Percentiles rank a stretch among this genome's conserved stretches.
These are phyloP conservation scores for Tenthredo notha DNA, from an alignment of 2,888 invertebrate species.

Conservation along the genomic window DNA sequence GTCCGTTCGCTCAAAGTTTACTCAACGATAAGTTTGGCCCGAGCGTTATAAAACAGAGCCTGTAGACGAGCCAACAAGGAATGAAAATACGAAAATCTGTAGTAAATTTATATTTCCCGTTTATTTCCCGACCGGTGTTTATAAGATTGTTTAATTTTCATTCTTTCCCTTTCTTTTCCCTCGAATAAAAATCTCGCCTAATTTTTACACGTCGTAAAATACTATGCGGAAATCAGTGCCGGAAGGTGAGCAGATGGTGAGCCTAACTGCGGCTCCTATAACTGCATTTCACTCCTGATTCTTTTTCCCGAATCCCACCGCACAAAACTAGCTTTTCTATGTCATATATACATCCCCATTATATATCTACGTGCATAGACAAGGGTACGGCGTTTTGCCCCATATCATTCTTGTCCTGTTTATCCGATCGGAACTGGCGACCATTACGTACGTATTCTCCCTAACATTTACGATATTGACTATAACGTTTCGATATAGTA, in stretches of 20 bases:
- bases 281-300: not conserved
- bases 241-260: slow-evolving; percentile 43
- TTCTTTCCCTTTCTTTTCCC: not conserved
- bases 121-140: not conserved
- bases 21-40: slow-evolving; percentile 68
- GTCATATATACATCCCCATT: slow-evolving; percentile 25
- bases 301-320: slow-evolving; percentile 7
- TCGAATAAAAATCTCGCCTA: not conserved
- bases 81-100: not conserved
- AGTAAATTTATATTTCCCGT: not conserved
- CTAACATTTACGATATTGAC: slow-evolving; percentile 28
- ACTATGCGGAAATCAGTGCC: slow-evolving; percentile 8
- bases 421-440: slow-evolving; percentile 49
- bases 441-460: slow-evolving; percentile 50
- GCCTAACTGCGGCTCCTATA: not conserved
- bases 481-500: not conserved
- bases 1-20: slow-evolving; percentile 64
- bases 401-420: slow-evolving; percentile 36
- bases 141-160: not conserved
- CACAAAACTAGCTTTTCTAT: slow-evolving; percentile 19
- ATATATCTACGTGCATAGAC: slow-evolving; percentile 31
- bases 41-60: slow-evolving; percentile 44
- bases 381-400: slow-evolving; percentile 36
- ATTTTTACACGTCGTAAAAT: not conserved
- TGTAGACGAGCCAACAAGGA: not conserved